Evolutionary conservation across 2,797 vertebrate genomes (phyloP).

Genomic region (Hippoglossus hippoglossus): DNA sequence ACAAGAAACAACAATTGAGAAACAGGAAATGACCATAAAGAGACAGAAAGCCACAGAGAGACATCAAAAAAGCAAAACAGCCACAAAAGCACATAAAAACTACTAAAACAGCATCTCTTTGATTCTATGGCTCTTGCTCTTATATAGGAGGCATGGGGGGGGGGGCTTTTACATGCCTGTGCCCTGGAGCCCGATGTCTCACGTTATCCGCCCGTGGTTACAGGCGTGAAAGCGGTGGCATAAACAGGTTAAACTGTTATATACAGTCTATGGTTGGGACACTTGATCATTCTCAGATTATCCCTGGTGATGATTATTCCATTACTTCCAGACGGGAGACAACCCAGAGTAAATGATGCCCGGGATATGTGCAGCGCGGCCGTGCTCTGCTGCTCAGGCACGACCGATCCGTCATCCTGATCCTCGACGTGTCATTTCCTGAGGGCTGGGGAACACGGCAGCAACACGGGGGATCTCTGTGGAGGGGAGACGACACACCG

Average conservation of each 20-base stretch:
- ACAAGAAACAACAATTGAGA: background rate
- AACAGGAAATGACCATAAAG: background rate
- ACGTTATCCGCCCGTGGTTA: background rate
- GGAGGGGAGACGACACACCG: conserved; percentile 55
- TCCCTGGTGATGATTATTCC: conserved; percentile 52
- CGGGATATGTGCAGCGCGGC: conserved; percentile 49
- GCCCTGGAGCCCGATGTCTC: background rate
- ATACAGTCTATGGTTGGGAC: background rate
- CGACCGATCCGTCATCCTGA: conserved; percentile 67
- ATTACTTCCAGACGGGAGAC: conserved; percentile 61
- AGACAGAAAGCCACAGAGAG: background rate
- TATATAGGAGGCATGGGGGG: no score
- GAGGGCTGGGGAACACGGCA: conserved; percentile 57
- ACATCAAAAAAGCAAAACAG: background rate
- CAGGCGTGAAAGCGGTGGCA: background rate
- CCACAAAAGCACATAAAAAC: no score
- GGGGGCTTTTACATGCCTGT: background rate
- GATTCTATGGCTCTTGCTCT: background rate
- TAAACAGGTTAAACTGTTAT: conserved; percentile 2
- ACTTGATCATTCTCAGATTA: conserved; percentile 34
- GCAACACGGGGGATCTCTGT: conserved; percentile 53
- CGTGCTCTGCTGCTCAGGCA: conserved; percentile 61
- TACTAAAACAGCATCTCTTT: background rate
- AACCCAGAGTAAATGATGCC: conserved; percentile 52
- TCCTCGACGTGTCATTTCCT: conserved; percentile 73